Percentiles rank a stretch among this genome's conserved stretches.
Evolutionary conservation across 2,888 invertebrate genomes (phyloP).

Genomic region (Coleophora deauratella): DNA sequence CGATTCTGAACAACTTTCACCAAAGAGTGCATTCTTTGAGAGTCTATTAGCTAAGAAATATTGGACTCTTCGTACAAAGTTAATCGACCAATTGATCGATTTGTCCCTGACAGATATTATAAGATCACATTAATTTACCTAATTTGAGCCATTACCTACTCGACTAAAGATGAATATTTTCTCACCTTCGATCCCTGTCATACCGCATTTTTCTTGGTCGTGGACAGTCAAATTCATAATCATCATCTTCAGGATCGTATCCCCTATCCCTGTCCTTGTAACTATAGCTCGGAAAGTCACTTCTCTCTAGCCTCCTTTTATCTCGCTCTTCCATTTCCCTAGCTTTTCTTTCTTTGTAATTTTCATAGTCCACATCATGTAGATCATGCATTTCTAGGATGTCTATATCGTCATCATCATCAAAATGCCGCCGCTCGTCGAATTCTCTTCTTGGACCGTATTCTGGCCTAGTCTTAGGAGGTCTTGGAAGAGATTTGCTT

Average conservation of each 20-base stretch:
- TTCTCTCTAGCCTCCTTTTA: conserved; percentile 31
- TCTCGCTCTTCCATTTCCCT: conserved; percentile 35
- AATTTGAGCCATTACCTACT: no score
- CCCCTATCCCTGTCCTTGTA: conserved; percentile 47
- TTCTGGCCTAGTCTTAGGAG: conserved; percentile 42
- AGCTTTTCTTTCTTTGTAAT: conserved; percentile 65
- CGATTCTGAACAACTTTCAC: no score
- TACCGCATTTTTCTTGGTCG: conserved; percentile 30
- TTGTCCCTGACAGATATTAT: no score
- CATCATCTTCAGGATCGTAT: conserved; percentile 62
- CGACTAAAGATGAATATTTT: no score
- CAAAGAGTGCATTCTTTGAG: no score
- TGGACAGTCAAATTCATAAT: conserved; percentile 52
- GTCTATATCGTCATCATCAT: conserved; percentile 50
- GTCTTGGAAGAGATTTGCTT: conserved; percentile 58
- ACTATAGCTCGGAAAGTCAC: conserved; percentile 33
- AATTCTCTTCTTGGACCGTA: conserved; percentile 46
- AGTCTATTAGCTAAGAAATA: no score
- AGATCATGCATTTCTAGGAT: conserved; percentile 53
- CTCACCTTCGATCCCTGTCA: conserved; percentile 36
- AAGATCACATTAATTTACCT: no score
- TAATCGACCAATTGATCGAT: no score
- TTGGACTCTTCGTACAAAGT: no score
- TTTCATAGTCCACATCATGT: conserved; percentile 58
- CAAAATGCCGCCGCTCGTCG: conserved; percentile 38